Conservation (phyloP, 2,797 vertebrate species). For the Orientallactaga sibirica region DNA sequence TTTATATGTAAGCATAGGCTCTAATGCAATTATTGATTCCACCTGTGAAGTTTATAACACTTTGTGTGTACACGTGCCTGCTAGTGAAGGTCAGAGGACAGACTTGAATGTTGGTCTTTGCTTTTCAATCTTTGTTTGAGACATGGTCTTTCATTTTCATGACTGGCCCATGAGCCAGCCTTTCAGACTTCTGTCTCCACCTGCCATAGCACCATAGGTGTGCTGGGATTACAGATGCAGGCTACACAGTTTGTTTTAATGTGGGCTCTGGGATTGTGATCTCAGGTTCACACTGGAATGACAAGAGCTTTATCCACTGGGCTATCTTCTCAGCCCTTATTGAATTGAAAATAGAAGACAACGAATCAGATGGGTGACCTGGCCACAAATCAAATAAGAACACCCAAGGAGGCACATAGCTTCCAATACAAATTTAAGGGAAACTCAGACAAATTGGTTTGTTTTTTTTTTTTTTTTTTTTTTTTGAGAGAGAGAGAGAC, state of each 20-base stretch:
- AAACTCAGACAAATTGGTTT: neutral
- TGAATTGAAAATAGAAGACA: neutral
- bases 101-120: too few species aligned
- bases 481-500: too few species aligned
- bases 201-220: too few species aligned
- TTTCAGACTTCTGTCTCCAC: too few species aligned
- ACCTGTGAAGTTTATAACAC: neutral
- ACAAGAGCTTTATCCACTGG: too few species aligned
- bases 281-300: too few species aligned
- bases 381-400: neutral
- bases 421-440: neutral
- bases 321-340: too few species aligned
- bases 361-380: neutral
- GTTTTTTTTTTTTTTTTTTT: neutral
- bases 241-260: too few species aligned
- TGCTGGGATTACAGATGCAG: too few species aligned
- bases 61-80: neutral
- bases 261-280: too few species aligned
- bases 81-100: too few species aligned
- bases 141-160: neutral
- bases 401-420: neutral
- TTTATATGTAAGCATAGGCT: fast-evolving
- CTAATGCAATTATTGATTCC: neutral
- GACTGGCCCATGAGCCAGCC: neutral
- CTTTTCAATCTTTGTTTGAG: too few species aligned